Percentiles rank a stretch among this genome's conserved stretches.
phyloP scores from a whole-genome alignment of 2,888 invertebrate species.

The Lucinisca nassula region DNA sequence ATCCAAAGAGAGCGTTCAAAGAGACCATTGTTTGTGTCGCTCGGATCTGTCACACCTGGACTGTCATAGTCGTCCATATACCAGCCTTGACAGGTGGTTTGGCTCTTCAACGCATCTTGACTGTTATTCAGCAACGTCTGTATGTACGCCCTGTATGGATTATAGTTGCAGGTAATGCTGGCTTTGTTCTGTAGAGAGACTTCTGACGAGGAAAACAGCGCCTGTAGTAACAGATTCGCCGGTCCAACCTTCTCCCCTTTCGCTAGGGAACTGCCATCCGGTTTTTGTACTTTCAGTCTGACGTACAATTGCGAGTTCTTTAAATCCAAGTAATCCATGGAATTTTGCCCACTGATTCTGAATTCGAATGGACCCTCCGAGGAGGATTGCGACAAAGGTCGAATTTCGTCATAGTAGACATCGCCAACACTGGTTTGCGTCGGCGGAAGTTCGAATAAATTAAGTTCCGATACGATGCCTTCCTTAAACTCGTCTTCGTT shows the following conservation, averaged over 20 bases:
- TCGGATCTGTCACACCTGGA: constrained; percentile 42
- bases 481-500: constrained; percentile 35
- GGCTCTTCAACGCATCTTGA: constrained; percentile 32
- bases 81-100: constrained; percentile 41
- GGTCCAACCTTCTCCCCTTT: constrained; percentile 58
- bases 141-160: constrained; percentile 56
- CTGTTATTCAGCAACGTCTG: constrained; percentile 50
- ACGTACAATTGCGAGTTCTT: constrained; percentile 39
- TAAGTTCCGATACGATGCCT: constrained; percentile 30
- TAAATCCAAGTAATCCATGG: constrained; percentile 55
- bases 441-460: constrained; percentile 48
- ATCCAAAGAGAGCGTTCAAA: constrained; percentile 34
- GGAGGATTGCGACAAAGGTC: constrained; percentile 47
- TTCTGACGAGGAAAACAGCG: constrained; percentile 55
- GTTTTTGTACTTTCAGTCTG: constrained; percentile 35
- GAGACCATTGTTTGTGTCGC: constrained; percentile 33
- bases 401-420: constrained; percentile 53
- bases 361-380: constrained; percentile 51
- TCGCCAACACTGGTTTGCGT: constrained; percentile 54
- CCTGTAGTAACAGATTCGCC: constrained; percentile 52
- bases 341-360: constrained; percentile 46
- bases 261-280: constrained; percentile 21
- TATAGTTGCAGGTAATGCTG: constrained; percentile 45
- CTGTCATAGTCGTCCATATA: constrained; percentile 30
- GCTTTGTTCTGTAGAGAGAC: constrained; percentile 60